Evolutionary conservation across 2,888 invertebrate species (phyloP), one percentile per base, ranked within the genome.

Genomic region (Pocota personata): DNA sequence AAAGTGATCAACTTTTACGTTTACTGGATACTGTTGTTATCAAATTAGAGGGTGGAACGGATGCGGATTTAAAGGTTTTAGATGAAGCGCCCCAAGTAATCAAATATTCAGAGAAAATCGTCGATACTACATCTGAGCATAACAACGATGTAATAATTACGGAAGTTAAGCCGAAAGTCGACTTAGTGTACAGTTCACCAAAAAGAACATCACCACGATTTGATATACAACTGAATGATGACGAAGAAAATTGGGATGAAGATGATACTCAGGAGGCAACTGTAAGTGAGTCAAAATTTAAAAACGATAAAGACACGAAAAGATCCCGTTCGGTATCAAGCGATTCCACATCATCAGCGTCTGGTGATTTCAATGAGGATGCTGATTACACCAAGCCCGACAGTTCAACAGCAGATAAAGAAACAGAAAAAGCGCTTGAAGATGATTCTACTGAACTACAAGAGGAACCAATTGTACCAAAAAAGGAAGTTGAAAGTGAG

Each of bases 11-110:
- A 76, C 93, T 99, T 66, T 94, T 99, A 60, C 96, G 96, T 88
- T 93, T 99, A 8, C 94, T 99, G 78, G 99, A 99, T 92, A 97
- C 98, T 72, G 98, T 98, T 48, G 99, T 99, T 5, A 98, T 99
- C 87, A 97, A 98, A 92, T 93, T 99, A 50, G 99, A 99, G 93
- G 99, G 98, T 19, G 97, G 97, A 0, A 95, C 95, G 0, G 97
- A 97, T 55, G 96, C 97, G 89, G 99, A 99, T 93, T 93, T 98
- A 16, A 96, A 96, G 88, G 94, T 96, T 27, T 93, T 99, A n/a
- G 97, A 98, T 89, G 94, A 95, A 89, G 95, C 95, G 89, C 93
- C 92, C 87, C 89, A 88, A 76, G 91, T 90, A 24, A 35, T 84
- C 0, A 88, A 88, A 2, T 88, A 88, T 24, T 88, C 88, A 21